phyloP scores from a whole-genome alignment of 1,140 invertebrate species.

The Drosophila melanogaster region Release_6_plus_ISO1_MT NT_037436.4:8292001-8292500 shows the following conservation, averaged over 20 bases:
- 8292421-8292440: conserved; percentile 27
- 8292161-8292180: conserved; percentile 12
- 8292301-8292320: conserved; percentile 24
- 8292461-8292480: conserved; percentile 42
- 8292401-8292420: conserved; percentile 37
- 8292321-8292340: conserved; percentile 10
- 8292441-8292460: conserved; percentile 32
- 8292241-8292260: conserved; percentile 58
- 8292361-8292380: conserved; percentile 14
- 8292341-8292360: conserved; percentile 40
- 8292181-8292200: conserved; percentile 8
- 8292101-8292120: not conserved
- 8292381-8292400: conserved; percentile 40
- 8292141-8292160: conserved; percentile 23
- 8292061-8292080: not conserved
- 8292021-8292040: conserved; percentile 4
- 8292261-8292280: conserved; percentile 16
- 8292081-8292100: not conserved
- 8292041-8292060: conserved; percentile 5
- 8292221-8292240: conserved; percentile 68
- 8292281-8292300: conserved; percentile 21
- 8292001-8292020: conserved; percentile 2
- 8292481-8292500: conserved; percentile 33
- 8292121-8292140: conserved; percentile 41
- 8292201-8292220: conserved; percentile 42